phyloP scores from a whole-genome alignment of 1,140 invertebrate genomes.

The Drosophila parvula region DNA sequence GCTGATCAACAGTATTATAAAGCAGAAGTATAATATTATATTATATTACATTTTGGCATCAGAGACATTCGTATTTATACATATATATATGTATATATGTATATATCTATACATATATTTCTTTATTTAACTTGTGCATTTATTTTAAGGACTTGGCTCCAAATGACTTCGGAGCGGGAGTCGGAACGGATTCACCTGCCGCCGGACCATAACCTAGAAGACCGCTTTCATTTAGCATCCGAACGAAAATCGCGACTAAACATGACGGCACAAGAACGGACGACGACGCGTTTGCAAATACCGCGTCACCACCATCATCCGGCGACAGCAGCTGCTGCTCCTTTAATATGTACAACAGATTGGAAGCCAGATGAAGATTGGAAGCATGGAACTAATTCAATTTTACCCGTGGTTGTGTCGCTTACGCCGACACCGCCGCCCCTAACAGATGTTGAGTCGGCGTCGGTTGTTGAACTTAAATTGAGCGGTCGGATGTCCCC shows the following conservation, averaged over 20 bases:
- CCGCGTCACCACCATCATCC: conserved; percentile 1
- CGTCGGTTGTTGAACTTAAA: conserved; percentile 10
- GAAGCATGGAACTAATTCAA: conserved; percentile 62
- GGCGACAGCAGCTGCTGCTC: neutral
- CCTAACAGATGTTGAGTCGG: conserved; percentile 64
- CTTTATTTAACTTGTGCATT: neutral
- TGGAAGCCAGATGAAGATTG: conserved; percentile 28
- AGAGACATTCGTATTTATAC: too few relatives aligned
- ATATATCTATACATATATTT: neutral
- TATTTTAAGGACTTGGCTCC: conserved; percentile 19
- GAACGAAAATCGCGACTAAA: conserved; percentile 16
- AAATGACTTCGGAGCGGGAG: conserved; percentile 56
- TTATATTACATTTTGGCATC: too few relatives aligned
- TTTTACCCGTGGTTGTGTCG: conserved; percentile 84
- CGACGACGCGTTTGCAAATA: conserved; percentile 6
- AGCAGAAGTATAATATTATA: too few relatives aligned
- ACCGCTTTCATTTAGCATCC: conserved; percentile 5
- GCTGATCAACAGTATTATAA: too few relatives aligned
- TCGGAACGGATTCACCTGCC: conserved; percentile 12
- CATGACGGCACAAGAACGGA: conserved; percentile 2
- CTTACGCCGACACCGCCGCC: conserved; percentile 85
- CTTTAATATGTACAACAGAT: conserved; percentile 3
- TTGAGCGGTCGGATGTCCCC: conserved; percentile 16
- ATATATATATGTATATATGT: neutral
- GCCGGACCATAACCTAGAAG: conserved; percentile 10